Evolutionary conservation across 2,797 vertebrate genomes (phyloP), one percentile per base, ranked within the genome.

Genomic region (Parauchenoglanis ngamensis): DNA sequence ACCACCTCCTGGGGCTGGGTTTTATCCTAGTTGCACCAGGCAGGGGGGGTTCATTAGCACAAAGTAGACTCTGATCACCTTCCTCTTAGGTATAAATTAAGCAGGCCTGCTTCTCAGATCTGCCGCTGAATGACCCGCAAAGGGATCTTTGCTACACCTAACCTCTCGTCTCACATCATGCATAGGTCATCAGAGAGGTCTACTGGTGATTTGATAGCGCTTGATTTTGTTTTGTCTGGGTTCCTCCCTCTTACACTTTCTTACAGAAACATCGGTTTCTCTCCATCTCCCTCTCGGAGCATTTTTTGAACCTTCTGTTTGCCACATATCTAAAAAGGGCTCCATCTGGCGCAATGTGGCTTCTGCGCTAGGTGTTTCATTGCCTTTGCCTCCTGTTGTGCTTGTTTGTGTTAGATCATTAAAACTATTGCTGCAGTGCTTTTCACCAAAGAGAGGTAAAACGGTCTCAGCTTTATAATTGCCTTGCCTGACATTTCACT

Each of bases 11-110:
- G 15, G 85, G 83, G 88, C 83, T 80, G 83, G 72, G 46, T 86
- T 54, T 49, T 84, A 84, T 73, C 90, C 89, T 91, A 91, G 88
- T 79, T 94, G 87, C 94, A 93, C 90, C 86, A 89, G 92, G 93
- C 92, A 89, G 92, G 92, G 94, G 92, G 90, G 91, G 94, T 92
- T 94, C 93, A 93, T 96, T 95, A 94, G 91, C 89, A 87, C 91
- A 89, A 90, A 91, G 89, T 84, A 92, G 85, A 88, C 92, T 94
- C 93, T 94, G 90, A 95, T 94, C 92, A 92, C 92, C 89, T 92
- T 92, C 93, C 92, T 94, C 92, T 13, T 77, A 92, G 92, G 93
- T 94, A 88, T 94, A 94, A 92, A 95, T 95, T 94, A 94, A 89
- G 65, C 52, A 59, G 65, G 28, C 17, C 72, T 87, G 70, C 72